Base-by-base conservation (phyloP, 1,140 invertebrate genomes). In the Eubasilissa regina region DNA sequence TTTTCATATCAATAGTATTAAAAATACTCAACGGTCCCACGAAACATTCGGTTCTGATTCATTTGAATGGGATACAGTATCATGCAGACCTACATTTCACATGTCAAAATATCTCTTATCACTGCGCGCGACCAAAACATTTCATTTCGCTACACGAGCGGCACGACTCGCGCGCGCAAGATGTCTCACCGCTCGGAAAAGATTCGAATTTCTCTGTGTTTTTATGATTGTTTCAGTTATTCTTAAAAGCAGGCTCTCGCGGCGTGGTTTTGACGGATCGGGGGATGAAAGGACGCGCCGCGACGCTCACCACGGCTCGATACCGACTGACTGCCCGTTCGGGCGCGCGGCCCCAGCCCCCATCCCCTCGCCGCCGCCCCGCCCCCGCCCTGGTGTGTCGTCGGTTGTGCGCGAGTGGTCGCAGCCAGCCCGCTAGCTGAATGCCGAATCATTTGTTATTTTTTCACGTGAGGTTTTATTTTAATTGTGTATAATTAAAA, bases 321-420 rank as follows among this genome's bases (percentile, higher is more conserved):
- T 77, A 78, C 81, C 78, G 81, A 82, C 81, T 82, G 78, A 72
- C 55, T 72, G 45, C 21, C 45, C n/a, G 66, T 44, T 15, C 56
- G 10, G 47, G 47, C 66, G 48, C 48, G 48, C 77, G 73, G 45
- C 44, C 70, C 43, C 12, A 17, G 45, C 64, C 12, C 72, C 43
- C 58, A 4, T 25, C 13, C 80, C 43, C n/a, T 35, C 19, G 13
- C 47, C 47, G 19, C 79, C 17, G 19, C 44, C 47, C 21, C 17
- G 21, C 19, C 68, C 8, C 68, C 4, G 60, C 21, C 44, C 66
- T 10, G 43, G 43, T 58, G 66, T 72, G 66, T 70, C 66, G 66
- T 48, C 66, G 13, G 47, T 19, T 70, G 45, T 70, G 66, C 47
- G 66, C 45, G 45, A 51, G 44, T 25, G 66, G 35, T 13, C 25